phyloP scores from a whole-genome alignment of 2,888 invertebrate genomes.

The Epiblema foenella region DNA sequence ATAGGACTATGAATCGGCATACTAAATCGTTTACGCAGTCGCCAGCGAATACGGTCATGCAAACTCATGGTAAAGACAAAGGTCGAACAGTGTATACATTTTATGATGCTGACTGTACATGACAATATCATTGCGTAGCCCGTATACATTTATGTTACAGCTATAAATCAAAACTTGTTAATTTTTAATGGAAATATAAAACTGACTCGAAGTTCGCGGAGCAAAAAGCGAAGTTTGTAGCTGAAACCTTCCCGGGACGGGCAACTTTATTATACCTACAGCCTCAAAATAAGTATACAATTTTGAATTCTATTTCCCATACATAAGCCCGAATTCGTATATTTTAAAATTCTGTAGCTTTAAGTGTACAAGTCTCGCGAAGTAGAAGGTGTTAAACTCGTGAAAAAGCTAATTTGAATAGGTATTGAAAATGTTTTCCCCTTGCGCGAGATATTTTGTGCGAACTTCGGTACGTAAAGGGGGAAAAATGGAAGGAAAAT shows the following conservation, averaged over 20 bases:
- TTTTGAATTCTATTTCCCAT: background rate
- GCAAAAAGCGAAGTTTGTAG: slow-evolving; percentile 20
- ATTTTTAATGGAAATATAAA: slow-evolving; percentile 4
- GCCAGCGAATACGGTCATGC: no score
- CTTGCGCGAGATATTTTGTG: background rate
- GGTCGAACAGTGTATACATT: background rate
- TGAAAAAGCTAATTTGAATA: slow-evolving; percentile 13
- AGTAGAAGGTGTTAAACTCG: background rate
- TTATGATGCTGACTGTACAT: background rate
- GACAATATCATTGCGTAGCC: no score
- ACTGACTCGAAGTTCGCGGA: background rate
- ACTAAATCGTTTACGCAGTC: no score
- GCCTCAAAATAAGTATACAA: background rate
- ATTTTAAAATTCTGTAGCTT: no score
- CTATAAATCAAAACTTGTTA: background rate
- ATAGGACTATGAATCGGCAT: no score
- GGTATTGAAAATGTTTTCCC: slow-evolving; percentile 8
- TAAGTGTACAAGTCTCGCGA: background rate
- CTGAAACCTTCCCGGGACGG: background rate
- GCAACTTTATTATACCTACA: background rate
- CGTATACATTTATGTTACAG: background rate
- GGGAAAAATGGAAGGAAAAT: background rate
- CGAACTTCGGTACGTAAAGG: background rate
- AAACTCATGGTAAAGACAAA: no score
- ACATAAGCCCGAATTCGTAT: background rate